Percentiles rank a stretch among this genome's conserved stretches.
Conservation (phyloP, 2,888 invertebrate species). For the Miltochrista miniata region DNA sequence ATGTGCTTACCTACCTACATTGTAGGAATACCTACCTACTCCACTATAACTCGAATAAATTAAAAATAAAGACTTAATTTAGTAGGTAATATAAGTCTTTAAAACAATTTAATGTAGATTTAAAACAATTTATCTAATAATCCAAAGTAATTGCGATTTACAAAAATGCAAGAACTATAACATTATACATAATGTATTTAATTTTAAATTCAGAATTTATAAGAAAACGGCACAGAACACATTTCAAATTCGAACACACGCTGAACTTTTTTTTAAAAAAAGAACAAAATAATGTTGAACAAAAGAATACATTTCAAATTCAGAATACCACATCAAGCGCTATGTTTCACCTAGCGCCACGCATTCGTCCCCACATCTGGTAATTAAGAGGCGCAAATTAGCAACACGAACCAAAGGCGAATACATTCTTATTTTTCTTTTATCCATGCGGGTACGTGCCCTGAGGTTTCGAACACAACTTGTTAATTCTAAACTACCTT, state of each 20-base stretch:
- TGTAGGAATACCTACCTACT: too few relatives aligned
- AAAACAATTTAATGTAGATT: too few relatives aligned
- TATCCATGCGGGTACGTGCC: constrained; percentile 48
- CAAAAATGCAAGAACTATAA: background rate
- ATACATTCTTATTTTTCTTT: constrained; percentile 53
- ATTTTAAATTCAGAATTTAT: background rate
- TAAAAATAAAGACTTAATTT: too few relatives aligned
- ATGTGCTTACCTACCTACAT: too few relatives aligned
- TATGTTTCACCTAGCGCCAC: constrained; percentile 27
- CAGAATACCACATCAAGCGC: constrained; percentile 38
- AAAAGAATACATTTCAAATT: background rate
- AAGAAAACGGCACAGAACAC: background rate
- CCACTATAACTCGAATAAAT: too few relatives aligned
- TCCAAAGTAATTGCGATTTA: background rate
- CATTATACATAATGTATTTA: background rate
- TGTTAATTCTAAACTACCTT: constrained; percentile 18
- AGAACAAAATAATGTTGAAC: background rate
- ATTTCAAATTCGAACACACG: background rate
- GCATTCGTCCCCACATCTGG: constrained; percentile 46
- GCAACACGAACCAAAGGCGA: constrained; percentile 54
- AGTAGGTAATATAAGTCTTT: too few relatives aligned
- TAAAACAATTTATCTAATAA: too few relatives aligned
- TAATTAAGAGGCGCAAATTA: constrained; percentile 73
- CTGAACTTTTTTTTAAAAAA: background rate
- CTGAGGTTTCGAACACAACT: constrained; percentile 24